Evolutionary conservation across 1,140 invertebrate species (phyloP).

Genomic region (Brachionus angularis): DNA sequence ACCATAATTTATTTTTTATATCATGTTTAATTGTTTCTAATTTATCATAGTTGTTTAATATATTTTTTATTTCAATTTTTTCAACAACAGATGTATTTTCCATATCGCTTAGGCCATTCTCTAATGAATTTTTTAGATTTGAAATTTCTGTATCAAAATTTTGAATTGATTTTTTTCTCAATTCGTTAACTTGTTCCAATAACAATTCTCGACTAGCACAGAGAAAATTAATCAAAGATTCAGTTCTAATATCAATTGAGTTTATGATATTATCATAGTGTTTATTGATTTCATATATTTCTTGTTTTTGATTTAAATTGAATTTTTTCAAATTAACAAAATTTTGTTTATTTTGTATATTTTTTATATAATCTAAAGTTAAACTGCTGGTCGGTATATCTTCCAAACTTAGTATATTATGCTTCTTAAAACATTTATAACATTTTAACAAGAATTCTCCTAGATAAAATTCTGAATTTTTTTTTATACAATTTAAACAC

Average conservation of each 20-base stretch:
- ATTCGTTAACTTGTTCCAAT: neutral
- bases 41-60: neutral
- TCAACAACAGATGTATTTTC: neutral
- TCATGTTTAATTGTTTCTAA: neutral
- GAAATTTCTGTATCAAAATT: neutral
- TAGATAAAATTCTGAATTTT: neutral
- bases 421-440: neutral
- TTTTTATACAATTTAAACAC: neutral
- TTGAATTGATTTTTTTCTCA: neutral
- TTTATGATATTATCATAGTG: slow-evolving; percentile 23
- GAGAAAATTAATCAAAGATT: neutral
- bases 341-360: neutral
- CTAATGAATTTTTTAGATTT: too few relatives aligned
- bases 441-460: neutral
- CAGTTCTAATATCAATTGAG: neutral
- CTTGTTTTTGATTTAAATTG: neutral
- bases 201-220: neutral
- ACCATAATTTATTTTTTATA: neutral
- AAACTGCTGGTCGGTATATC: neutral
- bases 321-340: neutral
- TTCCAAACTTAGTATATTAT: neutral
- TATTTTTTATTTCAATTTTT: too few relatives aligned
- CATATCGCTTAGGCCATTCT: too few relatives aligned
- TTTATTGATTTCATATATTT: neutral
- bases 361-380: neutral